Percentiles rank a stretch among this genome's conserved stretches.
phyloP scores from a whole-genome alignment of 2,888 invertebrate species.

The Limnephilus lunatus region DNA sequence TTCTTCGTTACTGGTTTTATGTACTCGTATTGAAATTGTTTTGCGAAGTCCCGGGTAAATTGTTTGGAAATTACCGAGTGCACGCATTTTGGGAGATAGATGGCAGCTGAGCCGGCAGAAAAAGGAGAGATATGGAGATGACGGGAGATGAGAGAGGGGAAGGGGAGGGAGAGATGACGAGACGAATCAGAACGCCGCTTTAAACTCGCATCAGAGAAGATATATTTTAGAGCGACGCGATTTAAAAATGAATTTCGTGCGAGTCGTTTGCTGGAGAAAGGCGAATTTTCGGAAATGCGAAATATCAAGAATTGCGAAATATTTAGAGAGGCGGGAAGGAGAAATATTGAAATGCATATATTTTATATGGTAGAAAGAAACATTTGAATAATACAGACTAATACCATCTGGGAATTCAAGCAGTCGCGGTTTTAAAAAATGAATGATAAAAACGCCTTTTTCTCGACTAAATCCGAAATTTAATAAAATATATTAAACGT shows the following conservation, averaged over 20 bases:
- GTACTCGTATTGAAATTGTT: neutral
- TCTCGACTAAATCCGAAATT: neutral
- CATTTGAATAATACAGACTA: neutral
- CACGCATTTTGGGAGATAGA: conserved; percentile 13
- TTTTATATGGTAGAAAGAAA: neutral
- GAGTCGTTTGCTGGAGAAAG: neutral
- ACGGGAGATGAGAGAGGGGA: neutral
- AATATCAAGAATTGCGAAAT: too few relatives aligned
- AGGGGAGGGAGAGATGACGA: neutral
- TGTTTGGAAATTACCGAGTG: neutral
- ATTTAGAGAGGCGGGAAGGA: neutral
- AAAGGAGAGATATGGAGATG: neutral
- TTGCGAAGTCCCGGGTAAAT: neutral
- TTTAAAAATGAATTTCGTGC: neutral
- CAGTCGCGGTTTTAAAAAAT: neutral
- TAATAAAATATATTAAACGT: neutral
- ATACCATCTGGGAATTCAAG: neutral
- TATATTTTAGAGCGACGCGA: neutral
- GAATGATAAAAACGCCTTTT: neutral
- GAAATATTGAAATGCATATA: neutral
- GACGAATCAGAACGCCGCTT: neutral
- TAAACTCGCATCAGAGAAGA: neutral
- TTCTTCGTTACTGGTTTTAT: neutral
- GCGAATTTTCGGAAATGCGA: neutral
- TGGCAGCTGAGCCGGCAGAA: neutral